Base-by-base conservation (phyloP, 2,113 vertebrate species). In the Corapipo altera region DNA sequence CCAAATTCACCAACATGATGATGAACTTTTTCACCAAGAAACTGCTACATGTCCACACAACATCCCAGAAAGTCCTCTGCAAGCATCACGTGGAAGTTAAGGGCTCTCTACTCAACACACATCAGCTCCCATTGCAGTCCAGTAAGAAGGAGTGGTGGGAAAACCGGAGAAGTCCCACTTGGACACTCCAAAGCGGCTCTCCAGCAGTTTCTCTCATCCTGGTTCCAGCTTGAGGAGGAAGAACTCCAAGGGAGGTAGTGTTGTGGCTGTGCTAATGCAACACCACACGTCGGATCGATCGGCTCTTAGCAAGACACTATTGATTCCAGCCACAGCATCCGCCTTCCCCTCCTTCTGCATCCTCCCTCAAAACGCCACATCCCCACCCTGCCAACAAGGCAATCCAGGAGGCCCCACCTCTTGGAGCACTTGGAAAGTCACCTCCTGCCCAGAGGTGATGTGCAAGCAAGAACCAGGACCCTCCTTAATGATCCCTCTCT, bases 401-500 rank as follows among this genome's bases (percentile, higher is more conserved):
- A 17, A 57, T 5, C 41, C 54, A 58, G 54, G 8, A 48, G 26
- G 52, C 11, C 33, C 19, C 58, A 39, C 7, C 48, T 15, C 58
- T 16, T 41, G 39, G 13, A 41, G 12, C 1, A 0, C 43, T 41
- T 39, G 69, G 20, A 32, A 48, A 51, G 37, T 2, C 78, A 28
- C 11, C 54, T 58, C 32, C 83, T 13, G 30, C 41, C 2, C 17
- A n/a, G 30, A n/a, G 20, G 15, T 15, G 46, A n/a, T 1, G 5
- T 8, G 14, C 37, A 37, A 49, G n/a, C 0, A 0, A 46, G 59
- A 15, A 5, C 44, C 7, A 2, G 49, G 13, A 57, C 20, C 17
- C 6, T 22, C 48, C 39, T 12, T 9, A 33, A 28, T 0, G 1
- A 71, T 3, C n/a, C 27, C 18, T 37, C 30, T 9, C 3, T 0